Base-by-base conservation (phyloP, 2,888 invertebrate genomes). In the Caenorhabditis sulstoni region DNA sequence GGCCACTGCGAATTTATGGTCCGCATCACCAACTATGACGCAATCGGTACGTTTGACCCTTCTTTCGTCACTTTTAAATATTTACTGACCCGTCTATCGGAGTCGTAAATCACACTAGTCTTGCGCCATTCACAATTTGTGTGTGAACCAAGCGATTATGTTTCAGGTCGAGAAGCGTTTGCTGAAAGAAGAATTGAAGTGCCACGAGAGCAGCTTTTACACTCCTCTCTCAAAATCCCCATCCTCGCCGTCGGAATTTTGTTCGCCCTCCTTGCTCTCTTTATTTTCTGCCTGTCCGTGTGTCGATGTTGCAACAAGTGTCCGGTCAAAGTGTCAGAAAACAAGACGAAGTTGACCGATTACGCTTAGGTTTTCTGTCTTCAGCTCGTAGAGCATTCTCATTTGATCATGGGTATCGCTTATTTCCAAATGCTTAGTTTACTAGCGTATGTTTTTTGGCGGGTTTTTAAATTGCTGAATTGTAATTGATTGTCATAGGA, bases 1-100 rank as follows among this genome's bases (percentile, higher is more conserved):
- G 68, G 78, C 16, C 68, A 83, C 22, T 88, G 88, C 81, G 87
- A 88, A 58, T 87, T 84, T 71, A 68, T 85, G 64, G 74, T 88
- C 64, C 79, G 84, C 22, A 77, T 89, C 58, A 83, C 85, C 23
- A 87, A 87, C 74, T 87, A 86, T 78, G 87, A 87, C 71, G 76
- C 85, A 55, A 76, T 84, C 7, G 87, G 86, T 65, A 66, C 55
- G 66, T 74, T 57, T n/a, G 14, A 41, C 41, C 41, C 14, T 41
- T 41, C 41, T 41, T 11, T 37, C 11, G 12, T 3, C 14, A 14
- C 14, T 41, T 53, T 49, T 57, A 22, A 68, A 71, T 73, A 52
- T 73, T 73, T 73, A 52, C 50, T 64, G 62, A 61, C 55, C 61
- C 35, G 14, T 20, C 7, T 55, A 20, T 29, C 35, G 45, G 14